These are phyloP conservation scores for Drosophila ironensis DNA, from an alignment of 1,140 invertebrate genomes.

Conservation along the genomic window DNA sequence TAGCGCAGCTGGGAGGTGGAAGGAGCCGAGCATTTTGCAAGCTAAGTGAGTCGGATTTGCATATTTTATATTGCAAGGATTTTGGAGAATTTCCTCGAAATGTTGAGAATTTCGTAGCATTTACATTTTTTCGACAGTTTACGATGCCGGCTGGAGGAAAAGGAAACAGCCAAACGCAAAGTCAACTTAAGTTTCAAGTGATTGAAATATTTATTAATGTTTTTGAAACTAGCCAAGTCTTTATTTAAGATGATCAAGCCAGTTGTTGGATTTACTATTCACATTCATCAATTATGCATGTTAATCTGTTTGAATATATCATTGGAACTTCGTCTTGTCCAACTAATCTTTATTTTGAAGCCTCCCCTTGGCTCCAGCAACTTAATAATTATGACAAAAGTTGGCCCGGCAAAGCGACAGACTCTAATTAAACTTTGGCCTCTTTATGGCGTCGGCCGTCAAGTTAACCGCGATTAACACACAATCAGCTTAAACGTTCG, in stretches of 20 bases:
- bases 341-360: background rate
- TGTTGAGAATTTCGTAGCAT: slow-evolving; percentile 29
- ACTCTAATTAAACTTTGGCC: slow-evolving; percentile 48
- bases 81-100: slow-evolving; percentile 33
- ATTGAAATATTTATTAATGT: slow-evolving; percentile 27
- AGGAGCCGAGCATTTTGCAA: slow-evolving; percentile 13
- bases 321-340: too few relatives aligned
- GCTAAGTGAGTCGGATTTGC: slow-evolving; percentile 36
- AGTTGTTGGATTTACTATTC: background rate
- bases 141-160: slow-evolving; percentile 5
- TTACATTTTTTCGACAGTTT: slow-evolving; percentile 34
- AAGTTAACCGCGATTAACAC: slow-evolving; percentile 56
- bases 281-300: too few relatives aligned
- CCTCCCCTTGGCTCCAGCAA: background rate
- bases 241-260: too few relatives aligned
- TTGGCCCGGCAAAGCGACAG: slow-evolving; percentile 9
- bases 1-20: background rate
- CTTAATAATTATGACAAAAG: slow-evolving; percentile 25
- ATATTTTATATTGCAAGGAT: slow-evolving; percentile 36
- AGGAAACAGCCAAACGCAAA: background rate
- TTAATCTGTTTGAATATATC: too few relatives aligned
- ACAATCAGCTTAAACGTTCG: slow-evolving; percentile 64
- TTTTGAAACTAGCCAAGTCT: background rate
- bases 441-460: slow-evolving; percentile 19
- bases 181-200: slow-evolving; percentile 2